Base-by-base conservation (phyloP, 2,888 invertebrate species). In the Reticulitermes lucifugus region DNA sequence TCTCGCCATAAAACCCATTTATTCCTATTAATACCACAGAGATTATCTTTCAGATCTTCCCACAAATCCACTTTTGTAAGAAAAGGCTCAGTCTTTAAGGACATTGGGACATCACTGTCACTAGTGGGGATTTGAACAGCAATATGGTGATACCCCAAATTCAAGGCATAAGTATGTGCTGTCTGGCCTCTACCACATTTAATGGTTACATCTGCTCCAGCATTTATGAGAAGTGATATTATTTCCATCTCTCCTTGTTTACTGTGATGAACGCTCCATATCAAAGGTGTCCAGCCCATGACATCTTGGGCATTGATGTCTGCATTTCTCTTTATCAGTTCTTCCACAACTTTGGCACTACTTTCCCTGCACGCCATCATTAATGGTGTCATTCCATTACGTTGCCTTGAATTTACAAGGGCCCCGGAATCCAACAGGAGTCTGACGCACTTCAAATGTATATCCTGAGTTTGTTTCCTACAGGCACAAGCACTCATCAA, bases 1-100 rank as follows among this genome's bases (percentile, higher is more conserved):
- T 77, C 77, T n/a, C 46, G 43, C 77, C 77, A 77, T n/a, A 77
- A 77, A 22, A n/a, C 21, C 77, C 77, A 77, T n/a, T 77, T 35
- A 10, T 77, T 43, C 22, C 41, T 22, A n/a, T 43, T 18, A 46
- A 43, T 51, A 29, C 41, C 41, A 18, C 41, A 35, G 6, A 77
- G 43, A 25, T 77, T 77, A 18, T 77, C 43, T 46, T n/a, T 77
- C 46, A 77, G 25, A n/a, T 77, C 21, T 25, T 77, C n/a, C 77
- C 46, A 77, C 4, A 46, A 46, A 77, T 77, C 77, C 7, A n/a
- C 4, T 46, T 46, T 46, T 46, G 77, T 21, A 77, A n/a, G 77
- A 10, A 22, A 3, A 7, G 21, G 77, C 14, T n/a, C n/a, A 9
- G 25, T 25, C 65, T 25, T 12, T 0, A 25, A 65, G 10, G 65